Evolutionary conservation across 2,113 vertebrate genomes (phyloP), one percentile per base, ranked within the genome.

Genomic region (Hippocampus abdominalis): DNA sequence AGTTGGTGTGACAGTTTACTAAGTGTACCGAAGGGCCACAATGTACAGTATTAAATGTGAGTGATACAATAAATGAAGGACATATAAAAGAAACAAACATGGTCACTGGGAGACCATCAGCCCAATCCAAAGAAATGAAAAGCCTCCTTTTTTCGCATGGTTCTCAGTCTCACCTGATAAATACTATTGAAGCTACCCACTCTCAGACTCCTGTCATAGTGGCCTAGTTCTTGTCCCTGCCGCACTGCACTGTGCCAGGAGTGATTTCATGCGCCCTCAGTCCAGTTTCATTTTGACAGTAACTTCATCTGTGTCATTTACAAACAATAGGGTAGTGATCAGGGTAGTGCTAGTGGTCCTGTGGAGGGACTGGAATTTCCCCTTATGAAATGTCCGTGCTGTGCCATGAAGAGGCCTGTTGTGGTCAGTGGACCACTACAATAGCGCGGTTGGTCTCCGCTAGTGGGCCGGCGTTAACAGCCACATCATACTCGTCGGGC

Each of bases 331-430:
- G 32, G 32, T 36, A 36, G 59, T 65, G 54, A 25, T 70, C 57
- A 73, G 59, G 48, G 0, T 11, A 54, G 67, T 25, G 54, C n/a
- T 11, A 49, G 67, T 29, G 54, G 18, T 32, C 21, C 1, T 56
- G 6, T 68, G 57, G 73, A 53, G 64, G n/a, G 42, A 69, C 27
- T 44, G 36, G 44, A 69, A 39, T 59, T 67, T 63, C 64, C 64
- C 48, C 68, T 60, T 53, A 57, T 32, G 20, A 44, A 60, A 39
- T 72, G 54, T 73, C 73, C 54, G 70, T 77, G 69, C 69, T 40
- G 7, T 48, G 60, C 21, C 44, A 62, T 73, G 66, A 77, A 63
- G 71, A 27, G 70, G 72, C 68, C 75, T 73, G 66, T 21, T 2
- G 44, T 11, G 7, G 68, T 66, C 61, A 44, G 27, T 18, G 27